A percentile compares a stretch with the other conserved stretches of the same genome.
phyloP scores from a whole-genome alignment of 1,140 invertebrate genomes.

The Danaus plexippus region DNA sequence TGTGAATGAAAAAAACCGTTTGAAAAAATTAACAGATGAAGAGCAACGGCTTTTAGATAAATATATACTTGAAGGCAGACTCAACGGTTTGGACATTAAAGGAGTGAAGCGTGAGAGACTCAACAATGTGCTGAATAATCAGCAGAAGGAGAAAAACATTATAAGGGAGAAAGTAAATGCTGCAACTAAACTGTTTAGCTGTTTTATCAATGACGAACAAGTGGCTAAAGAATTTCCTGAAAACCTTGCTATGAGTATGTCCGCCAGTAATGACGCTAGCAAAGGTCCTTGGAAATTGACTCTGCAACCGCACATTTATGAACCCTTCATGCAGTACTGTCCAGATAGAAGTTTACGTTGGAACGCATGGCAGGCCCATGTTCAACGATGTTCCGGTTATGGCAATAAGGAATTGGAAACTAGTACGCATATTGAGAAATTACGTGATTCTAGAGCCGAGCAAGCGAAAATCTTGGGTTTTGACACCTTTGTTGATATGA shows the following conservation, averaged over 20 bases:
- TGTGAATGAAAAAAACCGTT: slow-evolving; percentile 73
- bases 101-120: slow-evolving; percentile 65
- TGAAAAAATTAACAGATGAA: slow-evolving; percentile 76
- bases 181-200: slow-evolving; percentile 76
- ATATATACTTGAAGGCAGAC: slow-evolving; percentile 83
- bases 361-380: slow-evolving; percentile 86
- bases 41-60: slow-evolving; percentile 82
- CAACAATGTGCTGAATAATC: slow-evolving; percentile 56
- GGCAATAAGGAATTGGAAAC: slow-evolving; percentile 79
- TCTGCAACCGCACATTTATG: slow-evolving; percentile 79
- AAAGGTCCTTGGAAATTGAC: slow-evolving; percentile 86
- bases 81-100: slow-evolving; percentile 81
- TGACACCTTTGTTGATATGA: slow-evolving; percentile 85
- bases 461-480: slow-evolving; percentile 86
- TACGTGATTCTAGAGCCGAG: slow-evolving; percentile 77
- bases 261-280: slow-evolving; percentile 75
- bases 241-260: slow-evolving; percentile 78
- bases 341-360: slow-evolving; percentile 81
- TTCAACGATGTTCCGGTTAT: slow-evolving; percentile 78
- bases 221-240: slow-evolving; percentile 83
- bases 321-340: slow-evolving; percentile 87
- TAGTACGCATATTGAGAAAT: slow-evolving; percentile 83
- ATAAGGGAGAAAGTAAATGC: slow-evolving; percentile 77
- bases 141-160: slow-evolving; percentile 71
- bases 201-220: slow-evolving; percentile 77